Conservation (phyloP, 2,113 vertebrate species). For the Podarcis raffonei region DNA sequence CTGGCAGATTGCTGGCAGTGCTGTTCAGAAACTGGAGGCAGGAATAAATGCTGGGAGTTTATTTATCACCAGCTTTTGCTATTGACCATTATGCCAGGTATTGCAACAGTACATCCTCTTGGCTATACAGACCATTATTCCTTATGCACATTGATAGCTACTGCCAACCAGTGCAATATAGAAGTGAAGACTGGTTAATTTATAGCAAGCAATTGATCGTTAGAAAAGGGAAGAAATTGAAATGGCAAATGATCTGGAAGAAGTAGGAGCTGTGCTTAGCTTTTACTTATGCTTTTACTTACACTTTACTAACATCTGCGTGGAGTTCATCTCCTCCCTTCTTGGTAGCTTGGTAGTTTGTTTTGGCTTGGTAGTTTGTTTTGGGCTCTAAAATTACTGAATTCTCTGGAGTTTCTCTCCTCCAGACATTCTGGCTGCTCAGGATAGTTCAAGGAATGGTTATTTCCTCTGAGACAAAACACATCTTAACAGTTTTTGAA, state of each 20-base stretch:
- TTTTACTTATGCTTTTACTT: not conserved
- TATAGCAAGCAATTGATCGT: not conserved
- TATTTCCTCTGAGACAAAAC: not conserved
- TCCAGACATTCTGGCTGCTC: not conserved
- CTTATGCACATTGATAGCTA: conserved; percentile 10
- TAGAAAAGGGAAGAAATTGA: not conserved
- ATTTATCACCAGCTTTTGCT: not conserved
- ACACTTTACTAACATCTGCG: not conserved
- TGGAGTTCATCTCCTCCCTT: not conserved
- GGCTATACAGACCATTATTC: conserved; percentile 1
- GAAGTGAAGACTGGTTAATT: not conserved
- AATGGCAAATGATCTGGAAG: conserved; percentile 28
- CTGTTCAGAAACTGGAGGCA: not conserved
- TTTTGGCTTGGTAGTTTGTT: no score
- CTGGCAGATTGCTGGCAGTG: conserved; percentile 11
- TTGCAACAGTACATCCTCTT: not conserved
- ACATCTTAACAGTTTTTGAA: not conserved
- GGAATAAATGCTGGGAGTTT: not conserved
- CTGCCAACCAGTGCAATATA: not conserved
- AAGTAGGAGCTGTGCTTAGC: not conserved
- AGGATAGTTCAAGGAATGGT: not conserved
- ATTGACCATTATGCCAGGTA: not conserved
- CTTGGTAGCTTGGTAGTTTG: no score
- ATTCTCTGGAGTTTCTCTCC: not conserved
- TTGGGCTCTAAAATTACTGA: not conserved